Base-by-base conservation (phyloP, 2,888 invertebrate genomes). In the Orthonevra nobilis region DNA sequence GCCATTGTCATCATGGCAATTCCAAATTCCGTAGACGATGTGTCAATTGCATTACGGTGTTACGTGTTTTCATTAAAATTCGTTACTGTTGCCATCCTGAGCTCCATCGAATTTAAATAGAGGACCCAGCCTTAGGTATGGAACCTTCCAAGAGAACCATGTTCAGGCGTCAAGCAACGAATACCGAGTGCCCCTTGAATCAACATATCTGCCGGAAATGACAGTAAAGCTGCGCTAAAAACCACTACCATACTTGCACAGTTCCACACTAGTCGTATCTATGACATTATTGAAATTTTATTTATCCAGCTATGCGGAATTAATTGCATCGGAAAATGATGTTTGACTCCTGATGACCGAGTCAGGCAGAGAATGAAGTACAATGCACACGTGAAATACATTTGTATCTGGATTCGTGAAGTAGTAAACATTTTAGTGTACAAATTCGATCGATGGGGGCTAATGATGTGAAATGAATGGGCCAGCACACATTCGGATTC, bases 301-400 rank as follows among this genome's bases (percentile, higher is more conserved):
- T 73, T 73, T 42, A 70, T 64, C 58, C 75, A 63, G 58, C 52
- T 77, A 77, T 70, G 63, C 30, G 70, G 64, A 77, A 64, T 60
- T 70, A 77, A 77, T 77, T 77, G 77, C 64, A 58, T 28, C 34
- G 46, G 46, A 72, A 68, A 72, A 60, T 72, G 46, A 26, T 60
- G 63, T 54, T 72, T 60, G 54, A 52, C 28, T 12, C 17, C 5
- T 58, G 48, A 56, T n/a, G 23, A 23, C 69, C 69, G 30, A 40
- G 52, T n/a, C 28, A 40, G 44, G 38, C 23, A 52, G 40, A 7
- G 15, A 10, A 15, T 6, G 38, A 6, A 38, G 20, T 5, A 23
- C 42, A n/a, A 19, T n/a, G 10, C n/a, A 12, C 23, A 19, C 32
- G 10, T n/a, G n/a, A n/a, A n/a, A n/a, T n/a, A n/a, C n/a, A n/a